phyloP scores from a whole-genome alignment of 2,797 vertebrate genomes.

The Mergus octosetaceus region DNA sequence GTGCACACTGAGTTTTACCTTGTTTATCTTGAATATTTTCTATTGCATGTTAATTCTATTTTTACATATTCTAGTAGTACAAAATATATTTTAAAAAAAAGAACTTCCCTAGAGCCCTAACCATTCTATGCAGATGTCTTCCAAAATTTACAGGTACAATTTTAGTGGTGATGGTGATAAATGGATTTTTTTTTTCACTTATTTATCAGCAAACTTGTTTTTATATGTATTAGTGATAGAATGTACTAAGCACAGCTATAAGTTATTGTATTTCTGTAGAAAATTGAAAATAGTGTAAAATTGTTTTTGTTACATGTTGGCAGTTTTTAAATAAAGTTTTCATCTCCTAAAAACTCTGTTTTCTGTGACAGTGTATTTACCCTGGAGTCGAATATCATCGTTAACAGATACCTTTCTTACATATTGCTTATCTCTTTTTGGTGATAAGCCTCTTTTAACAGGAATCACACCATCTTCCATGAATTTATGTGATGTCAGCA shows the following conservation, averaged over 20 bases:
- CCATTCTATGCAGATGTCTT: constrained; percentile 71
- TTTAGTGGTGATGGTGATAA: constrained; percentile 60
- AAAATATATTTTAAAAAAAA: constrained; percentile 22
- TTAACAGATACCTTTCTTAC: background rate
- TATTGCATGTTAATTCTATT: constrained; percentile 69
- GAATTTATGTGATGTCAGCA: background rate
- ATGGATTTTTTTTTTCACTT: constrained; percentile 48
- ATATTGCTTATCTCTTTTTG: background rate
- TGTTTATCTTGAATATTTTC: constrained; percentile 63
- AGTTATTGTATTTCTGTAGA: constrained; percentile 77
- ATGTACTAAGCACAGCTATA: constrained; percentile 72
- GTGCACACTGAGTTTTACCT: constrained; percentile 54
- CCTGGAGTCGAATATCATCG: background rate
- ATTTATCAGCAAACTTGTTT: constrained; percentile 67
- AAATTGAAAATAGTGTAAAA: constrained; percentile 69
- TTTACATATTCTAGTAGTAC: constrained; percentile 49
- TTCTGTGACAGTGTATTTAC: background rate
- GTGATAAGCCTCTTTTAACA: background rate
- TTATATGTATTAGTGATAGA: constrained; percentile 66
- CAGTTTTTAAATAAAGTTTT: constrained; percentile 80
- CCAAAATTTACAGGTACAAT: constrained; percentile 63
- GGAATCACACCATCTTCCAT: background rate
- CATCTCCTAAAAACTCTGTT: constrained; percentile 64
- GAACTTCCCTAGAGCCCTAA: constrained; percentile 38
- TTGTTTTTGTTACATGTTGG: constrained; percentile 74